Conservation (phyloP, 2,113 vertebrate genomes). For the Eptatretus burgeri region DNA sequence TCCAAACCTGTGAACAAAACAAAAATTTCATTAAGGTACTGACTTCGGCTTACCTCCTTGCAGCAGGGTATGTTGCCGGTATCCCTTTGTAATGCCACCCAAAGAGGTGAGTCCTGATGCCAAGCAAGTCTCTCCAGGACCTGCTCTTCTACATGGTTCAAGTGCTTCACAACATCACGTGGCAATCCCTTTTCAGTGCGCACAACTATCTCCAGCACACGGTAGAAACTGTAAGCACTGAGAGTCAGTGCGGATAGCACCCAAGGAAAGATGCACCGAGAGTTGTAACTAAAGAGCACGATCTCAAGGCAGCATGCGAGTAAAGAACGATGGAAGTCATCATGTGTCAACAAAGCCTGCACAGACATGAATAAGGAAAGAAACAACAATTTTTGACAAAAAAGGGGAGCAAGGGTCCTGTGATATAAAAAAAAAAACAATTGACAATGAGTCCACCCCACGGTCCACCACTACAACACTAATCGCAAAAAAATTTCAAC, state of each 20-base stretch:
- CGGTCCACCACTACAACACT: too few species aligned
- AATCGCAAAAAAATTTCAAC: too few species aligned
- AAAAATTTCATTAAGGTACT: neutral
- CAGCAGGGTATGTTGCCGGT: constrained; percentile 48
- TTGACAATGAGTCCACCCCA: too few species aligned
- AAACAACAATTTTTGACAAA: too few species aligned
- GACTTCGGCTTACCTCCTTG: constrained; percentile 40
- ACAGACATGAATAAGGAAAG: too few species aligned
- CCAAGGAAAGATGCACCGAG: constrained; percentile 75
- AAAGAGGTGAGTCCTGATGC: constrained; percentile 38
- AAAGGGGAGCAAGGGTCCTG: too few species aligned
- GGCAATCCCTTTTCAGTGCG: constrained; percentile 79
- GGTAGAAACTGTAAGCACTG: constrained; percentile 58
- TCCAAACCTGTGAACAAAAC: neutral
- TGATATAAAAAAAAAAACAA: too few species aligned
- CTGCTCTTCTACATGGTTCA: constrained; percentile 78
- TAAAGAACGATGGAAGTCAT: constrained; percentile 63
- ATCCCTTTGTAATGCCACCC: constrained; percentile 30
- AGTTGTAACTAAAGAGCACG: constrained; percentile 74
- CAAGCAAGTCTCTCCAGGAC: constrained; percentile 68
- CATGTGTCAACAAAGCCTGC: constrained; percentile 60
- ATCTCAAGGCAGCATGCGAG: constrained; percentile 77
- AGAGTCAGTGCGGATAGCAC: constrained; percentile 46
- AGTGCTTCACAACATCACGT: constrained; percentile 84
- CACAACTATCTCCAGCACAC: constrained; percentile 92